Base-by-base conservation (phyloP, 2,888 invertebrate genomes). In the Dinocampus coccinellae region DNA sequence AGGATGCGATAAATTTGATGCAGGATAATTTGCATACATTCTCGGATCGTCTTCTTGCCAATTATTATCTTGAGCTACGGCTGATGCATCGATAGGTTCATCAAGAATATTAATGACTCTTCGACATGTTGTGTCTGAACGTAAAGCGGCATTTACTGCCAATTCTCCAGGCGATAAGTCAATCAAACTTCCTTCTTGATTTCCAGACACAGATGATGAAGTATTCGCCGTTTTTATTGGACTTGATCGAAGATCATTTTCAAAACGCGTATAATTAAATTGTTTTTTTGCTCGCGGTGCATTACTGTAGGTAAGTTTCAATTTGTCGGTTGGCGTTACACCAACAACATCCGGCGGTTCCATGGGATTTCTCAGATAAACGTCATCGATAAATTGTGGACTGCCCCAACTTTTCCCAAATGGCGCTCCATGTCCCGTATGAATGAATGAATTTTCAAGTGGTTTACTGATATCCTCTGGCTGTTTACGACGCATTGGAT, bases 391-490 rank as follows among this genome's bases (percentile, higher is more conserved):
- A 72, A 89, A 90, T 1, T 91, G 91, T 0, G 95, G 95, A 80
- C 93, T 93, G 0, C 97, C 97, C 97, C 97, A 97, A 6, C 93
- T 92, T 78, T 93, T 92, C 1, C 94, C 94, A 77, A 92, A 92
- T 0, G 93, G 91, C 11, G 92, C 91, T 0, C 93, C 93, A 74
- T 93, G 92, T 0, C 93, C 93, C 0, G 96, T 93, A 81, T 96
- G 96, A 68, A 96, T 94, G 78, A 96, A 93, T 0, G 95, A 95
- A 83, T 95, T 93, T 78, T 93, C 91, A 66, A 95, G 85, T 0
- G 95, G 95, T 80, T 92, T 92, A 82, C 94, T 94, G 64, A 96
- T 95, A 84, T 95, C 93, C 68, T 92, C 91, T 0, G 91, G 87
- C 71, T 90, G 90, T 76, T 92, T 91, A n/a, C 91, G 90, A 65